Evolutionary conservation across 2,888 invertebrate genomes (phyloP).

Genomic region (Andrena bucephala): DNA sequence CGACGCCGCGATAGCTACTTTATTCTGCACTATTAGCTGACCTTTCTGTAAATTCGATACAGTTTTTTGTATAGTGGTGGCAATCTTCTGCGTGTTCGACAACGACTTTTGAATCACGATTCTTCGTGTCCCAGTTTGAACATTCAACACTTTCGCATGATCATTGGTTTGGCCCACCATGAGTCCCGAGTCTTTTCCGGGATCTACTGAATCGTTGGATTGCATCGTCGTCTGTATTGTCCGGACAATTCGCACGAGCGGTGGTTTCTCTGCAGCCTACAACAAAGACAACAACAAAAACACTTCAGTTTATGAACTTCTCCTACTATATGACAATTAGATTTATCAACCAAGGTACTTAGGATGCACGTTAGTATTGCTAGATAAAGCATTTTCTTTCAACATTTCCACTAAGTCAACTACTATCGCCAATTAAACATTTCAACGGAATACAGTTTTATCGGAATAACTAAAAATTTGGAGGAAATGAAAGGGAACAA

Average conservation of each 20-base stretch:
- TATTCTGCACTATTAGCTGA: constrained; percentile 50
- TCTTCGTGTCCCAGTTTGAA: constrained; percentile 71
- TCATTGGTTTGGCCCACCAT: constrained; percentile 50
- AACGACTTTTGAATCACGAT: constrained; percentile 79
- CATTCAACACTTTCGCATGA: constrained; percentile 54
- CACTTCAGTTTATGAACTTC: background rate
- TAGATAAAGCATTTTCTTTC: background rate
- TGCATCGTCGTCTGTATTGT: constrained; percentile 75
- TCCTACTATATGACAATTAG: background rate
- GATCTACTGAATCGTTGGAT: constrained; percentile 54
- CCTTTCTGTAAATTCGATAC: constrained; percentile 76
- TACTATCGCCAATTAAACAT: background rate
- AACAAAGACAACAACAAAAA: constrained; percentile 64
- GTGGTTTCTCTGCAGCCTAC: constrained; percentile 70
- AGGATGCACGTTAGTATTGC: background rate
- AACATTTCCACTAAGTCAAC: background rate
- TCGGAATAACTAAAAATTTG: constrained; percentile 22
- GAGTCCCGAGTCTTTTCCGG: constrained; percentile 45
- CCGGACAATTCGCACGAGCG: constrained; percentile 76
- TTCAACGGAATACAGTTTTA: background rate
- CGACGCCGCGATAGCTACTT: constrained; percentile 16
- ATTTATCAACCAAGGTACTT: background rate
- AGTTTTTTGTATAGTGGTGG: constrained; percentile 75
- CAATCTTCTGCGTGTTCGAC: constrained; percentile 69
- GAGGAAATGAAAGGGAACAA: constrained; percentile 74